phyloP scores from a whole-genome alignment of 2,888 invertebrate genomes.

The Agrotis clavis region DNA sequence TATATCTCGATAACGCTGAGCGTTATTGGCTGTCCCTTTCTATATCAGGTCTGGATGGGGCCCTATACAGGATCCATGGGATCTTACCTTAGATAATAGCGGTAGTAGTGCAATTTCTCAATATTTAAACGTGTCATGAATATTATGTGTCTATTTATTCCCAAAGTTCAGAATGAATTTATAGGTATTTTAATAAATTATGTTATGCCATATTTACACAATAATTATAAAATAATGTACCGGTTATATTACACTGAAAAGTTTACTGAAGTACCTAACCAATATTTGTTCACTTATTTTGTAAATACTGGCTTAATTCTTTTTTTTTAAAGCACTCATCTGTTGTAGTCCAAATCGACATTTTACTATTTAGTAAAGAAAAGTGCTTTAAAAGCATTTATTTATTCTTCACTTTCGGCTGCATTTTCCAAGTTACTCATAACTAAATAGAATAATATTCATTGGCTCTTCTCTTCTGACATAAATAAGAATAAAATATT shows the following conservation, averaged over 20 bases:
- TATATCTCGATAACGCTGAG: slow-evolving; percentile 1
- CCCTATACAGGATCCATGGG: slow-evolving; percentile 2
- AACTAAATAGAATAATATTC: slow-evolving; percentile 2
- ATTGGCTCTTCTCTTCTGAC: not conserved
- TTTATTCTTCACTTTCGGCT: not conserved
- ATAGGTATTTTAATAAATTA: slow-evolving; percentile 21
- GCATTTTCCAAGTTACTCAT: slow-evolving; percentile 33
- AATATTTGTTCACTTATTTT: not conserved
- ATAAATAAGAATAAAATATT: slow-evolving; percentile 10
- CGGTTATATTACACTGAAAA: not conserved
- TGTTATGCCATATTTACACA: slow-evolving; percentile 33
- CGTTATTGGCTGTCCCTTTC: slow-evolving; percentile 2
- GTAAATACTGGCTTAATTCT: not conserved
- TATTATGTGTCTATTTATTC: slow-evolving; percentile 40
- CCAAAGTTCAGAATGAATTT: slow-evolving; percentile 31
- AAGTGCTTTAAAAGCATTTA: no score
- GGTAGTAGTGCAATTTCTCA: slow-evolving; percentile 44
- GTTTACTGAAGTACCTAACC: not conserved
- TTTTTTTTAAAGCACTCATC: not conserved
- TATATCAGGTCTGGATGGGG: not conserved
- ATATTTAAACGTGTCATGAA: slow-evolving; percentile 26
- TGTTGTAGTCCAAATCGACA: not conserved
- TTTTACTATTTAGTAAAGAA: not conserved
- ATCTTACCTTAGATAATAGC: slow-evolving; percentile 13
- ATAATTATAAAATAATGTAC: not conserved